Evolutionary conservation across 2,888 invertebrate species (phyloP).

Genomic region (Pemphredon lugubris): DNA sequence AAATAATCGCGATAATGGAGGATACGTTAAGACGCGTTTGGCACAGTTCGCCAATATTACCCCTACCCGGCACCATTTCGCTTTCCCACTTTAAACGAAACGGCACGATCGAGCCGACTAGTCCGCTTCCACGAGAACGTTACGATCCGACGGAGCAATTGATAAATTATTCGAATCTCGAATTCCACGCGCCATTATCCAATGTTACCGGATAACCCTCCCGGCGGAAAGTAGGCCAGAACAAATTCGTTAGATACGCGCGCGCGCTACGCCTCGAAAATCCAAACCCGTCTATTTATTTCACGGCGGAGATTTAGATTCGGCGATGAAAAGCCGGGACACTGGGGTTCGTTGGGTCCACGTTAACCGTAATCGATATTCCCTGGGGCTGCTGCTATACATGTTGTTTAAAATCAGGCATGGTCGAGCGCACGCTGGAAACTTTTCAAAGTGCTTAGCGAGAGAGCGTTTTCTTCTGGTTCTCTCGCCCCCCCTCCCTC

Average conservation of each 20-base stretch:
- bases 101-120: too few relatives aligned
- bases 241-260: conserved; percentile 20
- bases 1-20: too few relatives aligned
- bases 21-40: too few relatives aligned
- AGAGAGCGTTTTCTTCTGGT: conserved; percentile 17
- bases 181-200: too few relatives aligned
- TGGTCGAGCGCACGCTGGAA: conserved; percentile 13
- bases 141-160: too few relatives aligned
- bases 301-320: conserved; percentile 18
- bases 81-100: too few relatives aligned
- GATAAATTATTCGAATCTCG: too few relatives aligned
- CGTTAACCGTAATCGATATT: conserved; percentile 35
- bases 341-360: conserved; percentile 20
- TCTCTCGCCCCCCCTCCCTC: too few relatives aligned
- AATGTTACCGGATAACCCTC: too few relatives aligned
- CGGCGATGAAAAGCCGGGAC: conserved; percentile 29
- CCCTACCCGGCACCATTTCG: too few relatives aligned
- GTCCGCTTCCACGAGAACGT: too few relatives aligned
- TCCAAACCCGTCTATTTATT: conserved; percentile 20
- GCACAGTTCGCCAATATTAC: too few relatives aligned
- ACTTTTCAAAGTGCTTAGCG: conserved; percentile 30
- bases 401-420: conserved; percentile 29
- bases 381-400: conserved; percentile 3
- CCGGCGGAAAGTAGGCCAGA: conserved; percentile 11
- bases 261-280: conserved; percentile 7